Conservation (phyloP, 2,113 vertebrate genomes). For the Lycaon pictus region DNA sequence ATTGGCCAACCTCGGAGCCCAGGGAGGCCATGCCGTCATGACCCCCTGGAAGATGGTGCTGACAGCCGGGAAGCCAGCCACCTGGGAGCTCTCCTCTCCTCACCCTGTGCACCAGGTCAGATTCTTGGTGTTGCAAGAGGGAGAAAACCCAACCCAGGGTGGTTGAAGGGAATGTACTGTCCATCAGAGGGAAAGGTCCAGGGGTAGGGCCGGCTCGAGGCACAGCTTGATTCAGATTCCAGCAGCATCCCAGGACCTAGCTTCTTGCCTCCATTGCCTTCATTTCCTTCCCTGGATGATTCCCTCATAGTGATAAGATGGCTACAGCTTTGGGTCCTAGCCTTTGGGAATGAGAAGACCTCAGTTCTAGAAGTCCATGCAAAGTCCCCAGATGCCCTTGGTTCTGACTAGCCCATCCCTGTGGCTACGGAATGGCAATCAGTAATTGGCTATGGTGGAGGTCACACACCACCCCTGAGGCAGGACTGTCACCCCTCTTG, state of each 20-base stretch:
- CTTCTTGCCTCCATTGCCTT: background rate
- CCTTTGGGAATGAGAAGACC: fast-evolving
- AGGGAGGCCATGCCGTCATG: background rate
- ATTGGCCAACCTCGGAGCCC: background rate
- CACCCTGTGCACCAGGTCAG: background rate
- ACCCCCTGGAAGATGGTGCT: background rate
- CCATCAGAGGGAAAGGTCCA: background rate
- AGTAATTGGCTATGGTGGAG: background rate
- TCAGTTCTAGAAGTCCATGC: background rate
- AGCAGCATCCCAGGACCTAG: background rate
- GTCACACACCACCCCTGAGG: background rate
- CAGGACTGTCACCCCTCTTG: background rate
- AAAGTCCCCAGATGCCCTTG: background rate
- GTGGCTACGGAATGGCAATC: background rate
- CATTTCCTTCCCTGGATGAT: background rate
- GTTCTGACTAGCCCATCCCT: background rate
- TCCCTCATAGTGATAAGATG: background rate
- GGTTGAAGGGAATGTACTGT: background rate
- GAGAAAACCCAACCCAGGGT: background rate
- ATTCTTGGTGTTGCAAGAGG: background rate
- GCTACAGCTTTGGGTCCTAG: background rate
- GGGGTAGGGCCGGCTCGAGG: background rate
- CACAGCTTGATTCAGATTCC: background rate
- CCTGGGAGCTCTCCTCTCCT: constrained; percentile 2
- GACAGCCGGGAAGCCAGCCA: background rate